Evolutionary conservation across 2,113 vertebrate species (phyloP).

Genomic region (Leucoraja erinaceus): DNA sequence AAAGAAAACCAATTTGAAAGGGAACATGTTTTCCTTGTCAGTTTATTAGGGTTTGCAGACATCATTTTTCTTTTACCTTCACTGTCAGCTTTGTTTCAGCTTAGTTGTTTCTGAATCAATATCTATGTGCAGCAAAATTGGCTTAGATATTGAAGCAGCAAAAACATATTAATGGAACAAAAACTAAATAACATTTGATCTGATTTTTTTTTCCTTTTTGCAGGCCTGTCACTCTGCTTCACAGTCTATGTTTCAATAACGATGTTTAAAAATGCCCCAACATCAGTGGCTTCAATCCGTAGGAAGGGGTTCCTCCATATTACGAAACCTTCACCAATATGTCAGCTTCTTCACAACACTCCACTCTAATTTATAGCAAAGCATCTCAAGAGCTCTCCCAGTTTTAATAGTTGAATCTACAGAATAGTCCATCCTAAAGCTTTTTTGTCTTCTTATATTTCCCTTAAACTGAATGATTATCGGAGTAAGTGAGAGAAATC

Average conservation of each 20-base stretch:
- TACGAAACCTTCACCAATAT: not conserved
- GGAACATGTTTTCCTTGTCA: not conserved
- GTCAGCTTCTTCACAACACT: not conserved
- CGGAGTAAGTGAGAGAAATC: not conserved
- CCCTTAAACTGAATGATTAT: not conserved
- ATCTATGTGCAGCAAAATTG: constrained; percentile 2
- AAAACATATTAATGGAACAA: constrained; percentile 27
- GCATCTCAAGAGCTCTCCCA: not conserved
- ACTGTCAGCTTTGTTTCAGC: not conserved
- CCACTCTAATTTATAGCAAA: not conserved
- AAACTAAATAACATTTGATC: constrained; percentile 21
- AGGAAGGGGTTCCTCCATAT: not conserved
- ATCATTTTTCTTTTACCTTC: not conserved
- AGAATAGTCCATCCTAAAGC: not conserved
- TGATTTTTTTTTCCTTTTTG: not conserved
- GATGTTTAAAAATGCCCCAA: not conserved
- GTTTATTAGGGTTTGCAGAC: not conserved
- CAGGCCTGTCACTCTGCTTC: constrained; percentile 13
- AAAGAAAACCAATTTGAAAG: constrained; percentile 2
- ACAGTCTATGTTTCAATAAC: not conserved
- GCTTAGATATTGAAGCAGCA: not conserved
- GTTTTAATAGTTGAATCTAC: not conserved
- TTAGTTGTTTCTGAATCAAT: not conserved
- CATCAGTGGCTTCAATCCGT: not conserved
- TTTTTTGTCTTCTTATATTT: not conserved